These are phyloP conservation scores for Hexactinellida sp. DNA, from an alignment of 37 sponge, comb jelly and placozoan species.

Conservation along the genomic window DNA sequence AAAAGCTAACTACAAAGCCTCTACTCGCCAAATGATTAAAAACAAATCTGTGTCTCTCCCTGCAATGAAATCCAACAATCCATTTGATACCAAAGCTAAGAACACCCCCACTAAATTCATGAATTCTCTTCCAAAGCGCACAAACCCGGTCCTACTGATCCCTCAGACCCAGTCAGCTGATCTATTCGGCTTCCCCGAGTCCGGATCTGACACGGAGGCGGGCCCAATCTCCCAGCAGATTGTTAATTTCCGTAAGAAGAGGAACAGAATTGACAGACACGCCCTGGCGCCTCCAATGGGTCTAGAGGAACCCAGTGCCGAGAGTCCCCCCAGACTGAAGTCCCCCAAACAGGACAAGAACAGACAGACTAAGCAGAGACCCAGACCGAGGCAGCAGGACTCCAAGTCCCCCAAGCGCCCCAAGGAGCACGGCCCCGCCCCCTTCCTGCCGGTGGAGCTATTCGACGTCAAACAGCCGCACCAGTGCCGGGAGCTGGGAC, in stretches of 20 bases:
- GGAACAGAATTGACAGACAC: not conserved
- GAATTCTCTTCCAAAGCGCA: not conserved
- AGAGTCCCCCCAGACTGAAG: not conserved
- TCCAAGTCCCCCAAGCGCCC: not conserved
- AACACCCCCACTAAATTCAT: not conserved
- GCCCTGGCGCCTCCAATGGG: not conserved
- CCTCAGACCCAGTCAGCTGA: not conserved
- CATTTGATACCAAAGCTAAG: not conserved
- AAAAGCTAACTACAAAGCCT: not conserved
- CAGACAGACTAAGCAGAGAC: not conserved
- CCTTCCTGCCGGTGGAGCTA: not conserved
- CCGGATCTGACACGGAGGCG: not conserved
- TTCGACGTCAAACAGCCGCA: not conserved
- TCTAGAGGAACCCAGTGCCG: not conserved
- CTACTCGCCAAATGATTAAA: not conserved
- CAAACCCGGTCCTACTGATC: not conserved
- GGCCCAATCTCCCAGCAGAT: not conserved
- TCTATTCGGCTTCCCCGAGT: not conserved
- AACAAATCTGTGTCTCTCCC: not conserved
- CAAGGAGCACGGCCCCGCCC: not conserved
- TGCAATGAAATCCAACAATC: conserved; percentile 11
- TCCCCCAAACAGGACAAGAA: conserved; percentile 8
- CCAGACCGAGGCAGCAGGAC: not conserved
- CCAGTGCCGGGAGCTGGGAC: conserved; percentile 1
- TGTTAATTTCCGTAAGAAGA: not conserved